phyloP scores from a whole-genome alignment of 2,797 vertebrate species.

The Schizothorax lantsangensis region DNA sequence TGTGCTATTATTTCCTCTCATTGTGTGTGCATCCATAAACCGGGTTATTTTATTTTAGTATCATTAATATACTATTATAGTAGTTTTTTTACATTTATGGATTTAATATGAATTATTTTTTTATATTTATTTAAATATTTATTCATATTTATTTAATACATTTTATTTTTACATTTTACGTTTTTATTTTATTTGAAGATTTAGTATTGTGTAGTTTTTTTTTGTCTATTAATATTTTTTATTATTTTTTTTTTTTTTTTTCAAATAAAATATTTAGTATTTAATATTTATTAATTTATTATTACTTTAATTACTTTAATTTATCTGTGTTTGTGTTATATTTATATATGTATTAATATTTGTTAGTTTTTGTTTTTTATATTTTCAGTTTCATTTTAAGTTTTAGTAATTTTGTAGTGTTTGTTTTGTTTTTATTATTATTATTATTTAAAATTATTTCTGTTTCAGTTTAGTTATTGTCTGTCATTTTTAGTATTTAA shows the following conservation, averaged over 20 bases:
- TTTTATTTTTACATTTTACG: not conserved
- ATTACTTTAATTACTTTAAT: not conserved
- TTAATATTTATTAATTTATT: not conserved
- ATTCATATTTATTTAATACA: not conserved
- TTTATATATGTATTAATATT: not conserved
- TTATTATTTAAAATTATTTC: not conserved
- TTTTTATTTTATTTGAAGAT: not conserved
- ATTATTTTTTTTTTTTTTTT: not conserved
- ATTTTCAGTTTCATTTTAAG: not conserved
- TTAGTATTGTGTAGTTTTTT: not conserved
- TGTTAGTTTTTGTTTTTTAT: not conserved
- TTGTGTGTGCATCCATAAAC: conserved; percentile 38
- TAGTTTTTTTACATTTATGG: not conserved
- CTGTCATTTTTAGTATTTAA: no score
- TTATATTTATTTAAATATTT: not conserved
- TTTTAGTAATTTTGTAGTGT: no score
- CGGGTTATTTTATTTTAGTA: not conserved
- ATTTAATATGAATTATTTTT: not conserved
- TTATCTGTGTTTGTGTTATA: not conserved
- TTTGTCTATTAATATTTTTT: not conserved
- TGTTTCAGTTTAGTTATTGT: not conserved
- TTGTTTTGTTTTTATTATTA: no score
- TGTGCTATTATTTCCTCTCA: conserved; percentile 66
- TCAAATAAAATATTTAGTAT: not conserved
- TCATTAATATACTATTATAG: not conserved